These are phyloP conservation scores for Tribolium castaneum DNA, from an alignment of 1,140 invertebrate genomes.

Conservation along the genomic window DNA sequence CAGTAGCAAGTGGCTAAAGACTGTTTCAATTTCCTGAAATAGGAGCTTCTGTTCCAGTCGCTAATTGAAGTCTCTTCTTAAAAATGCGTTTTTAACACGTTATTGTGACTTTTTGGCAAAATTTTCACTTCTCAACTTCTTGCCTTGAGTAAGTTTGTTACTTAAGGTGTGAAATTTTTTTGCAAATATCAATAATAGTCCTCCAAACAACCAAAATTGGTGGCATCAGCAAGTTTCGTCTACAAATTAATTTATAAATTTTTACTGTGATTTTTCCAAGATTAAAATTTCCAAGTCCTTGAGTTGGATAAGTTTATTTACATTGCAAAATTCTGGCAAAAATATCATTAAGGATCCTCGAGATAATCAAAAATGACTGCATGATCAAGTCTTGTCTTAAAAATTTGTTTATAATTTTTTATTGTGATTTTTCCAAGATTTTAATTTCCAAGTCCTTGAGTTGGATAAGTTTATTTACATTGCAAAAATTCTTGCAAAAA, in stretches of 20 bases:
- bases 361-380: too few relatives aligned
- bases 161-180: too few relatives aligned
- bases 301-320: too few relatives aligned
- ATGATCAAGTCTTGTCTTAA: constrained; percentile 11
- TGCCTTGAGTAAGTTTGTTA: too few relatives aligned
- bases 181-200: too few relatives aligned
- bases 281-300: too few relatives aligned
- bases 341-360: neutral
- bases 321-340: neutral
- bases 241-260: neutral
- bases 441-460: too few relatives aligned
- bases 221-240: neutral
- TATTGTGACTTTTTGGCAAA: neutral
- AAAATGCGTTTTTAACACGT: neutral
- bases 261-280: neutral
- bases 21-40: neutral
- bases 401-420: neutral
- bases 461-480: too few relatives aligned
- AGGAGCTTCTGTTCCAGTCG: neutral
- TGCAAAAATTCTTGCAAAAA: neutral
- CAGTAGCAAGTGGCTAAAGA: neutral
- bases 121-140: too few relatives aligned
- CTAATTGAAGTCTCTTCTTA: constrained; percentile 30
- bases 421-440: neutral
- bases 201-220: too few relatives aligned